These are phyloP conservation scores for Cydia splendana DNA, from an alignment of 1,140 invertebrate species.

Conservation along the genomic window DNA sequence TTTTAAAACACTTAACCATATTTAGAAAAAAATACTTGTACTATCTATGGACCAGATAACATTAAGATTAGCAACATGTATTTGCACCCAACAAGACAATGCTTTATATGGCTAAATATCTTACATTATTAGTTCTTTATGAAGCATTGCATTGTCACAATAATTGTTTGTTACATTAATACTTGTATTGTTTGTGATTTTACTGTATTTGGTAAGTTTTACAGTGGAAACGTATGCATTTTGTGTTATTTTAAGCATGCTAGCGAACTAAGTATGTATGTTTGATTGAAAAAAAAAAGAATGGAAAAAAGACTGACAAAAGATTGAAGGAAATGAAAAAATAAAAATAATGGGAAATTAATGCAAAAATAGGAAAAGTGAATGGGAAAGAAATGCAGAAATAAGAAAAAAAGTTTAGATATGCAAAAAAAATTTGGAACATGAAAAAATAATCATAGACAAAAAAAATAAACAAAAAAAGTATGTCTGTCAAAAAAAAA, in stretches of 20 bases:
- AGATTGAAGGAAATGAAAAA: constrained; percentile 24
- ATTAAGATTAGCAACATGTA: constrained; percentile 17
- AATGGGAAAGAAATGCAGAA: background rate
- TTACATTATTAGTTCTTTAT: background rate
- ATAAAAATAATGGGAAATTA: constrained; percentile 27
- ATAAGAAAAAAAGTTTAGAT: constrained; percentile 29
- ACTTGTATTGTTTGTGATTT: constrained; percentile 12
- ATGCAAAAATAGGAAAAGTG: constrained; percentile 14
- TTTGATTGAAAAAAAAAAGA: constrained; percentile 32
- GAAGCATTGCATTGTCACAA: background rate
- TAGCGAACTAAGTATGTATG: constrained; percentile 16
- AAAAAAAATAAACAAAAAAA: constrained; percentile 33
- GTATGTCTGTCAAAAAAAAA: background rate
- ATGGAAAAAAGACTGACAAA: constrained; percentile 10
- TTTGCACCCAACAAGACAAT: constrained; percentile 13
- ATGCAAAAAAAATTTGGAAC: constrained; percentile 3
- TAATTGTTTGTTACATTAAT: background rate
- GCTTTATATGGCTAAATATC: background rate
- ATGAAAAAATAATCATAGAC: constrained; percentile 16
- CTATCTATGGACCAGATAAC: background rate
- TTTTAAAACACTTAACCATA: no score
- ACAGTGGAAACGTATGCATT: constrained; percentile 23
- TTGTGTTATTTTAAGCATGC: constrained; percentile 27
- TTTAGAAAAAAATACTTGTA: background rate
- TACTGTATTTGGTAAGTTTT: constrained; percentile 34